Base-by-base conservation (phyloP, 1,140 invertebrate genomes). In the fruit fly (Drosophila melanogaster) region DNA sequence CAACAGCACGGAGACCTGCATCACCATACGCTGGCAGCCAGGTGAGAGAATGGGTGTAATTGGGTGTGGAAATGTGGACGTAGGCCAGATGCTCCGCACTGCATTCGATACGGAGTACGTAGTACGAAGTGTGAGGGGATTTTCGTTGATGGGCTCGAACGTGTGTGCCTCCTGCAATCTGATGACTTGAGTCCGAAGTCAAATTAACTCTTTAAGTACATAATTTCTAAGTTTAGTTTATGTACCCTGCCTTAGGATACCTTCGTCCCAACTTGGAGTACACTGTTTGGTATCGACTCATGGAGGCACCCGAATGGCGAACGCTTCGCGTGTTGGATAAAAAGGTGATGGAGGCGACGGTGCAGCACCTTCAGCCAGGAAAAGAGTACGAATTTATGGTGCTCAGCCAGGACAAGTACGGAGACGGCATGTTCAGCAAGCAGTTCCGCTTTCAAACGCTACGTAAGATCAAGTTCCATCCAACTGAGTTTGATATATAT, bases 361-460 rank as follows among this genome's bases (percentile, higher is more conserved):
- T 98, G 47, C 94, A 95, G 65, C 95, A 96, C 65, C 93, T 99
- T 55, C 93, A 93, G 38, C 95, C 97, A 6, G 96, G 96, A 26
- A 94, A 95, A 24, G 94, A 96, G 81, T 98, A 98, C 90, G 97
- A 98, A 92, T 96, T 99, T 80, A 97, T 97, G 94, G 96, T 98
- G 33, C 93, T 98, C 22, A 96, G 97, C 67, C 95, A 97, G 79
- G 98, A 98, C 92, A 94, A 95, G 78, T 93, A 95, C 58, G 97
- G 97, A 3, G 97, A 98, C 80, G 97, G 97, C 12, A 96, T 98
- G 93, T 97, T 97, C 89, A 98, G 97, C 90, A 96, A 97, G 92
- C 94, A 96, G 6, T 93, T 98, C 12, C 94, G 94, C 67, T 95
- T 96, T 38, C 94, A 94, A 78, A 98, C 97, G 0, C 95, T 96